Evolutionary conservation across 1,140 invertebrate species (phyloP).

Genomic region (Melitaea cinxia): DNA sequence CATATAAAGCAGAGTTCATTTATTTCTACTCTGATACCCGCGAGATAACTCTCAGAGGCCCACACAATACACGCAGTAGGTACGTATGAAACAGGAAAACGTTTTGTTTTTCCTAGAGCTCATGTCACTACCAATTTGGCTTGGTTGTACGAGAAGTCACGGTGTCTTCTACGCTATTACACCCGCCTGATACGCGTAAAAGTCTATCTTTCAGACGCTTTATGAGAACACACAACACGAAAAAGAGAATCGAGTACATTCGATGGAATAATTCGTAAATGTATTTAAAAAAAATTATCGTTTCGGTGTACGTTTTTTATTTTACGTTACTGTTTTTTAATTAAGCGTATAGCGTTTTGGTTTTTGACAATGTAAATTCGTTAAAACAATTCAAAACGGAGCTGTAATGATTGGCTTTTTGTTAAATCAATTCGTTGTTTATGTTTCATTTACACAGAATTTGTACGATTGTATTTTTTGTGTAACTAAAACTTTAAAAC

Average conservation of each 20-base stretch:
- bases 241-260: not conserved
- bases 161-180: constrained; percentile 31
- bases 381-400: not conserved
- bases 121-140: constrained; percentile 41
- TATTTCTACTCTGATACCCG: constrained; percentile 18
- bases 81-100: constrained; percentile 34
- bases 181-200: constrained; percentile 24
- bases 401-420: not conserved
- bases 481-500: not conserved
- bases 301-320: not conserved
- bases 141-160: constrained; percentile 39
- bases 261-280: constrained; percentile 9
- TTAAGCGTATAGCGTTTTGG: not conserved
- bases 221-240: not conserved
- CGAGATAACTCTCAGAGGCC: constrained; percentile 17
- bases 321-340: not conserved
- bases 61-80: constrained; percentile 26
- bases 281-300: constrained; percentile 6
- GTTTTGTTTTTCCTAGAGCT: constrained; percentile 39
- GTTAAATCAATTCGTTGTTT: not conserved
- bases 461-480: not conserved
- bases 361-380: constrained; percentile 8
- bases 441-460: not conserved
- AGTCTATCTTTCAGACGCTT: constrained; percentile 13
- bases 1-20: constrained; percentile 23